Base-by-base conservation (phyloP, 2,888 invertebrate species). In the Eurois occulta region DNA sequence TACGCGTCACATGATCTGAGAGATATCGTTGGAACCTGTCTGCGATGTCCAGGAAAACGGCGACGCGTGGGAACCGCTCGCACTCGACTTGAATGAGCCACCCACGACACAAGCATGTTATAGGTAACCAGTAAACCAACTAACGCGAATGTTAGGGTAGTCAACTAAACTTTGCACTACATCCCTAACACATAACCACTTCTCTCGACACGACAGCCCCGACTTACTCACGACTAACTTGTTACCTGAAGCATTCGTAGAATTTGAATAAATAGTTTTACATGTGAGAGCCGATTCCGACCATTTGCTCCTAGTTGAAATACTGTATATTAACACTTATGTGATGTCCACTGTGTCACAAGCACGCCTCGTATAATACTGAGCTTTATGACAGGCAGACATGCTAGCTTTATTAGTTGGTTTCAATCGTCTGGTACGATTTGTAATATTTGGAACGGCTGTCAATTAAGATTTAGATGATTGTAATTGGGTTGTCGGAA, bases 41-140 rank as follows among this genome's bases (percentile, higher is more conserved):
- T 60, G 55, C 46, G 18, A 48, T 67, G 78, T 81, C 72, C 80
- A 90, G 90, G 84, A 85, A 85, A 76, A 84, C 78, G 41, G 70
- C 78, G 74, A 55, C 68, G 84, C 85, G 87, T 86, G 88, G 81
- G 89, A 90, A 87, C 75, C 71, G 35, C 52, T 41, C 74, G 60
- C 52, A 41, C 55, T 55, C 72, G 64, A 80, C 86, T 78, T 90
- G 85, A 90, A 89, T 88, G 91, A 90, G 81, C 89, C 89, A 81
- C 88, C 90, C 86, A 86, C 88, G 67, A 72, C 77, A 69, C 75
- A n/a, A 24, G 13, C 67, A 43, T 38, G 21, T 52, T 8, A 13
- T 41, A n/a, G 65, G 18, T 41, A 65, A 65, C 41, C 41, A 41
- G 65, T 65, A 65, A 18, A 10, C 8, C 41, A 41, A 65, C n/a